Evolutionary conservation across 2,888 invertebrate species (phyloP).

Genomic region (Caradrina clavipalpis): DNA sequence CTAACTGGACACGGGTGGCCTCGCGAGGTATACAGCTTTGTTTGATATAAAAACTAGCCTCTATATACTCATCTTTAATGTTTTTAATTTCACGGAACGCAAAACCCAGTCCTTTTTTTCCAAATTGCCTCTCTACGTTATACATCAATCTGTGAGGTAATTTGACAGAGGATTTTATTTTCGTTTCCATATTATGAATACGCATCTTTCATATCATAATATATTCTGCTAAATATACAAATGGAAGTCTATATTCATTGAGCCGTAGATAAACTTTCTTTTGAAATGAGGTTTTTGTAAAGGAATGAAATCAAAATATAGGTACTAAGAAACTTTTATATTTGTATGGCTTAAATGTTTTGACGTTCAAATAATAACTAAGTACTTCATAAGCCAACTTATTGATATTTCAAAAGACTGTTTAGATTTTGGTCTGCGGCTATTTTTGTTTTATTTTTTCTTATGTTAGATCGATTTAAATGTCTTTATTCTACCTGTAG

Average conservation of each 20-base stretch:
- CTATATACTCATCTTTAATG: background rate
- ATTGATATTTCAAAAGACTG: slow-evolving; percentile 5
- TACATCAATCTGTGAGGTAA: background rate
- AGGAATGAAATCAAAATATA: background rate
- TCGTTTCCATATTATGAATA: background rate
- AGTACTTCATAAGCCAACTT: background rate
- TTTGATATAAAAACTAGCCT: background rate
- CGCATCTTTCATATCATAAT: background rate
- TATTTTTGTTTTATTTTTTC: too few relatives aligned
- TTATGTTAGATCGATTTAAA: too few relatives aligned
- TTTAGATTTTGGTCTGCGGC: background rate
- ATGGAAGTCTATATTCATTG: slow-evolving; percentile 16
- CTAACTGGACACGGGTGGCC: too few relatives aligned
- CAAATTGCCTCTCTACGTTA: background rate
- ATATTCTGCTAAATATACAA: slow-evolving; percentile 5
- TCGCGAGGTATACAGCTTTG: too few relatives aligned
- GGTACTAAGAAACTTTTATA: background rate
- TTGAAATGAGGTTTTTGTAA: slow-evolving; percentile 4
- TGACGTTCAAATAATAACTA: background rate
- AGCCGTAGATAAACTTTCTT: slow-evolving; percentile 3
- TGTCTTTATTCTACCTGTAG: too few relatives aligned
- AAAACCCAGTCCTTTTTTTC: slow-evolving; percentile 1
- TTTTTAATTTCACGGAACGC: slow-evolving; percentile 23
- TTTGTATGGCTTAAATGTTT: background rate
- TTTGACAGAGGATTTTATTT: background rate